Conservation (phyloP, 2,797 vertebrate species). For the Pagetopsis macropterus region DNA sequence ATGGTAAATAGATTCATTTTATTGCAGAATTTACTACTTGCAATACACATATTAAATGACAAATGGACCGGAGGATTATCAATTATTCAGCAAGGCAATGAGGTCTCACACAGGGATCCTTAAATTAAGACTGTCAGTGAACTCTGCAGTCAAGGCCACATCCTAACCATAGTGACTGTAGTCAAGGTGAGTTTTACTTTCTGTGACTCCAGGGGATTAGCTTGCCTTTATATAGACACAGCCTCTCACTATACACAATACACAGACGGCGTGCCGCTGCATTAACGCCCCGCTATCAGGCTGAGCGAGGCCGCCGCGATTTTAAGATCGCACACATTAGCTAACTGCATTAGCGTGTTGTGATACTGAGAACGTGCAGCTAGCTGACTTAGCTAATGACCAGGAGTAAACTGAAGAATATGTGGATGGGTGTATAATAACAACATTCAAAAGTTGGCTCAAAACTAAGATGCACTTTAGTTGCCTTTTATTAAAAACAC, state of each 20-base stretch:
- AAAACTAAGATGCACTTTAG: neutral
- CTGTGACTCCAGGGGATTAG: constrained; percentile 68
- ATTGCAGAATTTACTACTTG: constrained; percentile 15
- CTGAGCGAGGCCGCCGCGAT: constrained; percentile 52
- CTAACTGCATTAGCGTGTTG: constrained; percentile 65
- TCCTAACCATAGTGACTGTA: constrained; percentile 63
- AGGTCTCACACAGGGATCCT: constrained; percentile 25
- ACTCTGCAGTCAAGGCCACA: constrained; percentile 33
- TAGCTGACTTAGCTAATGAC: neutral
- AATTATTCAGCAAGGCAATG: constrained; percentile 54
- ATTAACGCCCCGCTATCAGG: constrained; percentile 33
- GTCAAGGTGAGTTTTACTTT: constrained; percentile 79
- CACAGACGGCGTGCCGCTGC: constrained; percentile 31
- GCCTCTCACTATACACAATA: constrained; percentile 57
- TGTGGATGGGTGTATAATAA: neutral
- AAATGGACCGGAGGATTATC: constrained; percentile 33
- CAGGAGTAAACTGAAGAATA: neutral
- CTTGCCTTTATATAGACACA: constrained; percentile 59
- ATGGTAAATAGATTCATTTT: constrained; percentile 7
- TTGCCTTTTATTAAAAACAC: no score
- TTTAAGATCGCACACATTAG: constrained; percentile 65
- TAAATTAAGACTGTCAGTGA: constrained; percentile 40
- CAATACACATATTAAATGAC: constrained; percentile 42
- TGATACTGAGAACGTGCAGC: constrained; percentile 28
- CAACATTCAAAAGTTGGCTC: neutral